Evolutionary conservation across 2,113 vertebrate genomes (phyloP), one percentile per base, ranked within the genome.

Genomic region (Thunnus maccoyii): DNA sequence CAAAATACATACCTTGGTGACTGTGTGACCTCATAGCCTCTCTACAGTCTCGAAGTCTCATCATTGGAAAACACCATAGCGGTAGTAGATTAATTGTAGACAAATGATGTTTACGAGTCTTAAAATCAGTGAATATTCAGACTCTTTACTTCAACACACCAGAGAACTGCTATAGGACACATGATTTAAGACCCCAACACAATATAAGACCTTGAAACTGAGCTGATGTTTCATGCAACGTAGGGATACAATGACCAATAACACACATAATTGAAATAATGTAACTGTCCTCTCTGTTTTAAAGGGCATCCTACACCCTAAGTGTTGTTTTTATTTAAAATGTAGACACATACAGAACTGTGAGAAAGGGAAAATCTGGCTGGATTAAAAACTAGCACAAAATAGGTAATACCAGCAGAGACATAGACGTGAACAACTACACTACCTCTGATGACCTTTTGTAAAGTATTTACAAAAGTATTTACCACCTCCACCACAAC

Each of bases 21-120:
- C 22, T 22, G 16, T 36, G 22, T 61, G 46, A 52, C 41, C 52
- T 36, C 36, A 2, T 63, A 71, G 84, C 66, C 48, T 93, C 69
- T 48, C 91, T 86, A 32, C 58, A 41, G 9, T 2, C 36, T 41
- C 7, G 6, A 80, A 25, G 72, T 78, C 56, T 82, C 52, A 91
- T 91, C 82, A 95, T 96, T 86, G 52, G 78, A 83, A 8, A 71
- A 18, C 14, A 41, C 7, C 3, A 62, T 10, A 18, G 41, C 50
- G 25, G 5, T 5, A 47, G 5, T 10, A 11, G 2, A 27, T 54
- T 3, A 32, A 54, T 4, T 16, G 17, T 3, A 55, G 30, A n/a
- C 16, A 76, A 14, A 36, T 12, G 3, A 27, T 17, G 30, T 66
- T 46, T 20, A 13, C 13, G 52, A 44, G 12, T n/a, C 36, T 58